phyloP scores from a whole-genome alignment of 2,888 invertebrate species.

The Agapetus fuscipes region DNA sequence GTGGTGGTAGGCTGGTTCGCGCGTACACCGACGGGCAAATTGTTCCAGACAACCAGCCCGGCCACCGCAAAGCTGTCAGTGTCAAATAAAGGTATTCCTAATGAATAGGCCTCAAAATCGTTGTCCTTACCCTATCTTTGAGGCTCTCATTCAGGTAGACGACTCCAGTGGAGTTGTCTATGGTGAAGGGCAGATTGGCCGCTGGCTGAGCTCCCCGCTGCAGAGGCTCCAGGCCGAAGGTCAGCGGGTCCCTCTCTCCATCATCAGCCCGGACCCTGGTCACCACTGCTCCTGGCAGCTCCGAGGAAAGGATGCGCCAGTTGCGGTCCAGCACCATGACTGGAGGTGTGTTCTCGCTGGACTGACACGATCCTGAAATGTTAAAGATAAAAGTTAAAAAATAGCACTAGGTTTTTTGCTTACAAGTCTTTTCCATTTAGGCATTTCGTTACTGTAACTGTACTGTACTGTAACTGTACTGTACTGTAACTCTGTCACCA shows the following conservation, averaged over 20 bases:
- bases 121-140: conserved; percentile 56
- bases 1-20: too few species aligned
- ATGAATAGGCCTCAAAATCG: too few species aligned
- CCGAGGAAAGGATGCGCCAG: conserved; percentile 65
- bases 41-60: too few species aligned
- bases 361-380: conserved; percentile 39
- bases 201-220: conserved; percentile 27
- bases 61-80: too few species aligned
- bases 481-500: too few species aligned
- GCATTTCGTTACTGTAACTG: too few species aligned
- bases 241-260: conserved; percentile 51
- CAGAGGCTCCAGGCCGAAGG: conserved; percentile 60
- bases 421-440: too few species aligned
- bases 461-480: too few species aligned
- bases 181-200: conserved; percentile 56
- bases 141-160: conserved; percentile 74
- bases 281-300: conserved; percentile 62
- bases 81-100: too few species aligned
- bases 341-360: conserved; percentile 54
- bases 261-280: conserved; percentile 60
- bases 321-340: conserved; percentile 60
- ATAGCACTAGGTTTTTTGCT: too few species aligned
- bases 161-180: conserved; percentile 64
- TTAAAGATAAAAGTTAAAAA: too few species aligned
- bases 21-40: too few species aligned